Base-by-base conservation (phyloP, 2,797 vertebrate species). In the Ficedula albicollis region DNA sequence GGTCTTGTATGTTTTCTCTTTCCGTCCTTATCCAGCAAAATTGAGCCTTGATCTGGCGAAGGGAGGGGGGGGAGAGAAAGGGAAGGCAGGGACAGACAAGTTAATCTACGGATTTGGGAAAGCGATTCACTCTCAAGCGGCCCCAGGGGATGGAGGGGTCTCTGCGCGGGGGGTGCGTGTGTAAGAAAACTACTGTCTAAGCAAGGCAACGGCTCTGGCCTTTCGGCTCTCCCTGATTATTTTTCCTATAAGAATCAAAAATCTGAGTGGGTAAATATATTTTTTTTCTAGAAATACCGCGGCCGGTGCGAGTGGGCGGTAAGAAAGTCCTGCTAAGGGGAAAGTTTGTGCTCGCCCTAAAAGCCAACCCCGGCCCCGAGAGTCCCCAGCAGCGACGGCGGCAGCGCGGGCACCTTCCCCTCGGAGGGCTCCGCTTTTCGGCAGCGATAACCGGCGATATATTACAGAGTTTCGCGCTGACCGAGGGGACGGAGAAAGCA, bases 1-100 rank as follows among this genome's bases (percentile, higher is more conserved):
- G 99, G 99, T 90, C 99, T 97, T 3, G 99, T 99, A 97, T 99
- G 99, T 91, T 99, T 99, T 89, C 99, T 98, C 86, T 99, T 99
- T 10, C 99, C 99, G 93, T 99, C 99, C 95, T 99, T 99, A 96
- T 99, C 99, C 98, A 99, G 96, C 73, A 99, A 93, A 89, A 99
- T 98, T 29, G 99, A 99, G 96, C 98, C 98, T 95, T 99, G 99
- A 97, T 99, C 99, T 99, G 98, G 77, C 95, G 63, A 39, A 89
- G 87, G 83, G 84, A 51, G 87, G 46, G 41, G 46, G 41, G 36
- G 55, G 22, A 96, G 81, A 91, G 80, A 81, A 91, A 89, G 44
- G 79, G 68, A 89, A 92, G 80, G 92, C 64, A 95, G 49, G 93
- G 87, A 93, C 76, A 92, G 77, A 89, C 83, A 87, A 75, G 76